Conservation (phyloP, 2,888 invertebrate species). For the Disparrhopalites patrizii region DNA sequence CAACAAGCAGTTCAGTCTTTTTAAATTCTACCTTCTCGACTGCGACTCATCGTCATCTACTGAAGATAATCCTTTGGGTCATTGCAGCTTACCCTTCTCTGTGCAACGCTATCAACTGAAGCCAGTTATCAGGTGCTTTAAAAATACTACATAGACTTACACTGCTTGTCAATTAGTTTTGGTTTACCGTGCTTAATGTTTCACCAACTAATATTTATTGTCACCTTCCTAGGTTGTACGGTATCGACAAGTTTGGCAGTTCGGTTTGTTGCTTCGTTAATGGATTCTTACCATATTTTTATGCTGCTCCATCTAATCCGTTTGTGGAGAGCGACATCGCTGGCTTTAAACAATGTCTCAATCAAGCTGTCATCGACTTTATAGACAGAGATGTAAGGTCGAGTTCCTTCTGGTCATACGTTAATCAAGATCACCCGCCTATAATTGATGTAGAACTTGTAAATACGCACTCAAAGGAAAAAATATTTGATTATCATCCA, state of each 20-base stretch:
- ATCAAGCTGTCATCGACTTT: slow-evolving; percentile 17
- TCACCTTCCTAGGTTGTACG: slow-evolving; percentile 11
- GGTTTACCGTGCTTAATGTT: too few species aligned
- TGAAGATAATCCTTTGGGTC: slow-evolving; percentile 14
- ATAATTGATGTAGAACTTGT: slow-evolving; percentile 25
- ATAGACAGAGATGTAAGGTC: slow-evolving; percentile 28
- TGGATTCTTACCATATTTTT: slow-evolving; percentile 39
- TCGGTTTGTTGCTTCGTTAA: slow-evolving; percentile 35
- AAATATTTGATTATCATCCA: slow-evolving; percentile 14
- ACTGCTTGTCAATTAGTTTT: too few species aligned
- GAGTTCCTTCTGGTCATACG: slow-evolving; percentile 23
- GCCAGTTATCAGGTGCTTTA: slow-evolving; percentile 13
- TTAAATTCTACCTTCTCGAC: slow-evolving; percentile 8
- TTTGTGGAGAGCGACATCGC: slow-evolving; percentile 19
- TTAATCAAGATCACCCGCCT: slow-evolving; percentile 13
- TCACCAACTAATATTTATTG: too few species aligned
- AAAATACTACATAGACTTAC: too few species aligned
- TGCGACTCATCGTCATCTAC: neutral
- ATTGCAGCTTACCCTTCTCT: too few species aligned
- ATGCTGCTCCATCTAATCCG: slow-evolving; percentile 30
- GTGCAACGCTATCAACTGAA: neutral
- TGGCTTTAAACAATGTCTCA: slow-evolving; percentile 23
- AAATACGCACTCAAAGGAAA: neutral
- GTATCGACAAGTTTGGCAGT: slow-evolving; percentile 6
- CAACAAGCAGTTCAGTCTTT: neutral